Evolutionary conservation across 2,888 invertebrate genomes (phyloP).

Genomic region (Acleris holmiana): DNA sequence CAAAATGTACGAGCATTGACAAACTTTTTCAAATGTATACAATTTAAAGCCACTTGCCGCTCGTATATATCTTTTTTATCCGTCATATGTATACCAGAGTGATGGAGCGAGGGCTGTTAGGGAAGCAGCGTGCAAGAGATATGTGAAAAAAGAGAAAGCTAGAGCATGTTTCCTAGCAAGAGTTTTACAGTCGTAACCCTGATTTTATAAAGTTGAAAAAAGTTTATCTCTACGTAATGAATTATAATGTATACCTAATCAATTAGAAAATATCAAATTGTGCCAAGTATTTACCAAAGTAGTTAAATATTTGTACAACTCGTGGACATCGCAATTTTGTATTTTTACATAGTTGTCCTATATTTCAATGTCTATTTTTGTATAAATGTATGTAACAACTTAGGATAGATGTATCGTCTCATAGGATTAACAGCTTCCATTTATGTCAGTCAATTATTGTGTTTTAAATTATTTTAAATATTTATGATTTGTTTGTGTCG

Average conservation of each 20-base stretch:
- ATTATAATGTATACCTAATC: neutral
- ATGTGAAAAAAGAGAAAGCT: no score
- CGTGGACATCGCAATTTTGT: constrained; percentile 25
- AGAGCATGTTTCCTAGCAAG: no score
- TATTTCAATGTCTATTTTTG: constrained; percentile 61
- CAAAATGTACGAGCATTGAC: no score
- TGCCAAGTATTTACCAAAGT: constrained; percentile 33
- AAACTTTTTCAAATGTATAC: no score
- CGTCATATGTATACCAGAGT: no score
- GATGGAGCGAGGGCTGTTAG: no score
- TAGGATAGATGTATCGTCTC: constrained; percentile 9
- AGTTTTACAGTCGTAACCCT: no score
- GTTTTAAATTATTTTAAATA: constrained; percentile 23
- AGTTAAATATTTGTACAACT: constrained; percentile 17
- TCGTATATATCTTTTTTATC: no score
- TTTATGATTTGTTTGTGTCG: constrained; percentile 13
- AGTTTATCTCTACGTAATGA: constrained; percentile 5
- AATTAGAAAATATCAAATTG: constrained; percentile 24
- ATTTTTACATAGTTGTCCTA: constrained; percentile 42
- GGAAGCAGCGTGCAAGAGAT: no score
- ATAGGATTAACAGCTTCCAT: constrained; percentile 31
- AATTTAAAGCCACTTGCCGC: no score
- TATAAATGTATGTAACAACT: constrained; percentile 55
- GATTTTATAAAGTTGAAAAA: no score
- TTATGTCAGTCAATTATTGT: constrained; percentile 38